These are phyloP conservation scores for Ctenochaetus hawaiiensis DNA, from an alignment of 2,797 vertebrate genomes.

Conservation along the genomic window DNA sequence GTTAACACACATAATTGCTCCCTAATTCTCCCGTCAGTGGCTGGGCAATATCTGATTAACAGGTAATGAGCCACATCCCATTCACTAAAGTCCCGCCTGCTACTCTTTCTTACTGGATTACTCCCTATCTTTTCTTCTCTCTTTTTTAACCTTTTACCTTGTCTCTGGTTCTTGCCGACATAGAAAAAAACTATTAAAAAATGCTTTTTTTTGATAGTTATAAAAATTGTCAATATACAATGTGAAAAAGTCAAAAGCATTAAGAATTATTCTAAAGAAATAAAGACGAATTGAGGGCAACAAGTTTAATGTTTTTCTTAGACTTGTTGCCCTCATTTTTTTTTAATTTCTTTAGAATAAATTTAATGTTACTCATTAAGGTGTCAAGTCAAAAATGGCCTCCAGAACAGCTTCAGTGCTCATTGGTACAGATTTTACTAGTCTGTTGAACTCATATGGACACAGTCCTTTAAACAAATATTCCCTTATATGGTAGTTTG, in stretches of 20 bases:
- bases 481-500: background rate
- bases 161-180: background rate
- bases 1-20: constrained; percentile 74
- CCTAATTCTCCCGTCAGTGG: constrained; percentile 73
- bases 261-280: background rate
- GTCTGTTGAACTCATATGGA: too few species aligned
- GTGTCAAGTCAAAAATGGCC: too few species aligned
- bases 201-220: background rate
- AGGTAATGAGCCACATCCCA: constrained; percentile 77
- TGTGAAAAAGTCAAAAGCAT: background rate
- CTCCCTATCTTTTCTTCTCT: background rate
- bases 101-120: constrained; percentile 20
- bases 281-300: background rate
- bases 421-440: background rate
- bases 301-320: too few species aligned
- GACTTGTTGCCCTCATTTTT: too few species aligned
- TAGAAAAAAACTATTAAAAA: background rate
- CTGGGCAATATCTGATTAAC: constrained; percentile 75
- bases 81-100: constrained; percentile 33
- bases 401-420: background rate
- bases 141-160: background rate
- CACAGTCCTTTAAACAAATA: background rate
- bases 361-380: background rate
- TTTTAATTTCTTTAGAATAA: too few species aligned
- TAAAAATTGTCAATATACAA: background rate